These are phyloP conservation scores for Psammodynastes pulverulentus DNA, from an alignment of 2,113 vertebrate species.

Conservation along the genomic window DNA sequence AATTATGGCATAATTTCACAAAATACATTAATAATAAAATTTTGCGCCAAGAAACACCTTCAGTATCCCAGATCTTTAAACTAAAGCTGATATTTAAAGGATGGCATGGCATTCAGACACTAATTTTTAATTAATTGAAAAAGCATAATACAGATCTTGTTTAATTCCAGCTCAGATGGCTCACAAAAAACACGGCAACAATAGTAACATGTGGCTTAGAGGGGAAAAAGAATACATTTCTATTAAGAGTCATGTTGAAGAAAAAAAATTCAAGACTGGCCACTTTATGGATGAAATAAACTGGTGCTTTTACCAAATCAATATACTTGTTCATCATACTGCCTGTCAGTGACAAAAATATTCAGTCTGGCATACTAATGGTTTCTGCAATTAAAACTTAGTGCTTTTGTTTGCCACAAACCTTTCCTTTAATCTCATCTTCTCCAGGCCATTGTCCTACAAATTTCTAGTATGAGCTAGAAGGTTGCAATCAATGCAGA, in stretches of 20 bases:
- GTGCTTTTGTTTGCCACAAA: neutral
- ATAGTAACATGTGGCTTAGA: neutral
- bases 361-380: neutral
- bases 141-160: neutral
- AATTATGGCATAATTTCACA: conserved; percentile 31
- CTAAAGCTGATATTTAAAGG: neutral
- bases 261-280: conserved; percentile 21
- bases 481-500: neutral
- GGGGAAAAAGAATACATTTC: neutral
- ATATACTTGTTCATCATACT: neutral
- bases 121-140: neutral
- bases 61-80: neutral
- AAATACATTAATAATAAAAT: conserved; percentile 25
- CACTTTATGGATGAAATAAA: neutral
- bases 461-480: neutral
- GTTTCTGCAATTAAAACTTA: conserved; percentile 8
- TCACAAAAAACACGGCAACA: neutral
- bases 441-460: neutral
- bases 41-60: neutral
- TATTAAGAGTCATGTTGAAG: conserved; percentile 6
- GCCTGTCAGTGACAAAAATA: conserved; percentile 4
- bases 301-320: conserved; percentile 16
- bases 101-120: no score
- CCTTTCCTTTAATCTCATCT: neutral
- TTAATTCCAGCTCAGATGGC: neutral